Percentiles rank a stretch among this genome's conserved stretches.
Conservation (phyloP, 2,797 vertebrate species). For the Champsocephalus gunnari region DNA sequence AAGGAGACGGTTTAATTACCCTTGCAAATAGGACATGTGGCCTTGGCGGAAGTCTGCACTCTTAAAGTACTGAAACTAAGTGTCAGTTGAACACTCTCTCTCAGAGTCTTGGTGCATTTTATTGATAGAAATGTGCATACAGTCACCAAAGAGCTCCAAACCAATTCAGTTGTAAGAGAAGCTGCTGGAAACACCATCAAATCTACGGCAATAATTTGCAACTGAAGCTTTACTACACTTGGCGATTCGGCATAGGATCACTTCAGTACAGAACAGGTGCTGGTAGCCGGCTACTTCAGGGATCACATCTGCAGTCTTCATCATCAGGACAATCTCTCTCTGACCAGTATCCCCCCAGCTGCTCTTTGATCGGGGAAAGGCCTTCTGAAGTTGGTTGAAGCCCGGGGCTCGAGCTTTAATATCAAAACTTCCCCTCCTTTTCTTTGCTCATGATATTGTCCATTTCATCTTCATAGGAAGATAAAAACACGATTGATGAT, state of each 20-base stretch:
- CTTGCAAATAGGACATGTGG: no score
- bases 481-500: slow-evolving; percentile 19
- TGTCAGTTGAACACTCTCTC: not conserved
- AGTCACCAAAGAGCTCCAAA: not conserved
- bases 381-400: slow-evolving; percentile 57
- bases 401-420: slow-evolving; percentile 46
- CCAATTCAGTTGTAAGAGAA: not conserved
- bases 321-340: slow-evolving; percentile 49
- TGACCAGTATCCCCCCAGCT: slow-evolving; percentile 35
- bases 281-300: not conserved
- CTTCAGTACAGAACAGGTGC: slow-evolving; percentile 29
- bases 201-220: not conserved
- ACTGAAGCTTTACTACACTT: not conserved
- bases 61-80: not conserved
- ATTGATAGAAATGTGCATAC: not conserved
- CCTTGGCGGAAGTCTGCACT: no score
- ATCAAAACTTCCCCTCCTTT: slow-evolving; percentile 19
- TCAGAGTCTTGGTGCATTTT: not conserved
- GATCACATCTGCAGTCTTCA: slow-evolving; percentile 40
- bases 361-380: slow-evolving; percentile 61
- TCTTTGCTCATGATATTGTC: slow-evolving; percentile 52
- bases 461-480: slow-evolving; percentile 28
- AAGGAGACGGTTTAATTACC: no score
- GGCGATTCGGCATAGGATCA: not conserved
- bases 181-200: slow-evolving; percentile 1